Evolutionary conservation across 2,797 vertebrate genomes (phyloP).

Genomic region (Mastacembelus armatus): DNA sequence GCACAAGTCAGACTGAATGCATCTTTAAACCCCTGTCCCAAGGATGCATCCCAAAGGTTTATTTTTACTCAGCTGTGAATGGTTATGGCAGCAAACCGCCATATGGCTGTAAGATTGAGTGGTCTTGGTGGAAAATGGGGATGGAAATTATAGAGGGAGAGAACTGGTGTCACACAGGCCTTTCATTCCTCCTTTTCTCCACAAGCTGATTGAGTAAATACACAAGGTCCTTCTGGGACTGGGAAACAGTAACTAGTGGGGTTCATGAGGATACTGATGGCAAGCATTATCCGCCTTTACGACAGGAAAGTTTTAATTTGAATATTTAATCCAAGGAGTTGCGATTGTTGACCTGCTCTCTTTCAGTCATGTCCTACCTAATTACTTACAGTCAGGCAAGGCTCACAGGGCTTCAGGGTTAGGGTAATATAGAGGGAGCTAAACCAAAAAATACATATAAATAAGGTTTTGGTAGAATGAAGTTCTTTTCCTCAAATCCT

Average conservation of each 20-base stretch:
- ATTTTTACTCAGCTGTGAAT: conserved; percentile 83
- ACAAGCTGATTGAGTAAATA: conserved; percentile 74
- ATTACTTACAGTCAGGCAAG: too few relatives aligned
- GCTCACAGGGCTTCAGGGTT: too few relatives aligned
- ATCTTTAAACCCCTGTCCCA: conserved; percentile 72
- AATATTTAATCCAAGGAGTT: conserved; percentile 1
- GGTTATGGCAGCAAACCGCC: conserved; percentile 81
- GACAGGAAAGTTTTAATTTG: conserved; percentile 28
- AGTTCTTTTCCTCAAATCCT: conserved; percentile 23
- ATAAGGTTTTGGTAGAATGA: conserved; percentile 5
- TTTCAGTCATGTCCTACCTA: not conserved
- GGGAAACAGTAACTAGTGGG: conserved; percentile 43
- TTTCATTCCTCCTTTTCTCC: conserved; percentile 73
- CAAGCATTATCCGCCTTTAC: conserved; percentile 60
- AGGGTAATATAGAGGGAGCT: not conserved
- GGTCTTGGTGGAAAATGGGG: conserved; percentile 80
- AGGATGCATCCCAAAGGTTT: conserved; percentile 78
- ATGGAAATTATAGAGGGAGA: conserved; percentile 81
- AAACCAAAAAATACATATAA: conserved; percentile 2
- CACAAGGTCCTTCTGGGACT: conserved; percentile 50
- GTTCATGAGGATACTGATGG: conserved; percentile 43
- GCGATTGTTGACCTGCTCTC: not conserved
- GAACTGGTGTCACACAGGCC: conserved; percentile 78
- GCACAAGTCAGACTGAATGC: conserved; percentile 36
- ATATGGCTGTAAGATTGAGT: conserved; percentile 79